Base-by-base conservation (phyloP, 2,888 invertebrate species). In the Nymphalis c-album region DNA sequence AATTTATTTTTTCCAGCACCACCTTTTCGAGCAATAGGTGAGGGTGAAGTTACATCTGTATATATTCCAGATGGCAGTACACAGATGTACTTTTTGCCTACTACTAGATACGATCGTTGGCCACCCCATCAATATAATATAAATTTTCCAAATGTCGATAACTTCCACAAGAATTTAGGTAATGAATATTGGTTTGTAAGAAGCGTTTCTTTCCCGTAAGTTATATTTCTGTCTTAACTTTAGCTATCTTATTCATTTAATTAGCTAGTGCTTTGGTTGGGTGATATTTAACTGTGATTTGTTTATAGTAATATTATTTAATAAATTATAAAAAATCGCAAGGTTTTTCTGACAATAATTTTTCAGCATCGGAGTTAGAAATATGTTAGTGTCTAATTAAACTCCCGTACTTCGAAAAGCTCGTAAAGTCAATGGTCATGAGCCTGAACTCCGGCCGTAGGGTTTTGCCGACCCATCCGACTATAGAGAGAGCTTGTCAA, bases 31-130 rank as follows among this genome's bases (percentile, higher is more conserved):
- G 75, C 91, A 73, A 76, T 88, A 59, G 91, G 92, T 10, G 91
- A 91, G 74, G 92, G 92, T 26, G 86, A 90, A 62, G 81, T 92
- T 5, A 78, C 79, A 1, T 78, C 88, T 1, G 55, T 88, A 4
- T 72, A 80, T 35, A 77, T 83, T 51, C 85, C 88, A 1, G 89
- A 92, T 73, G 92, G 92, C 40, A 82, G 78, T 46, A 69, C 84
- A 1, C 88, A 89, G 71, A 82, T 82, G 53, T 84, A 84, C 67
- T 92, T 91, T 73, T 71, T 84, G 46, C 91, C 91, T 17, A 76
- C 76, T 6, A 62, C 75, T 18, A 80, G 80, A 63, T 70, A 68
- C 31, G 66, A 72, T 22, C 78, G 79, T 76, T 76, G 77, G 73
- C 64, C 77, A 10, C 65, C 75, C 45, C 73, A 68, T 70, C 69